Percentiles rank a stretch among this genome's conserved stretches.
Conservation (phyloP, 2,797 vertebrate genomes). For the Enteromius argenteus region DNA sequence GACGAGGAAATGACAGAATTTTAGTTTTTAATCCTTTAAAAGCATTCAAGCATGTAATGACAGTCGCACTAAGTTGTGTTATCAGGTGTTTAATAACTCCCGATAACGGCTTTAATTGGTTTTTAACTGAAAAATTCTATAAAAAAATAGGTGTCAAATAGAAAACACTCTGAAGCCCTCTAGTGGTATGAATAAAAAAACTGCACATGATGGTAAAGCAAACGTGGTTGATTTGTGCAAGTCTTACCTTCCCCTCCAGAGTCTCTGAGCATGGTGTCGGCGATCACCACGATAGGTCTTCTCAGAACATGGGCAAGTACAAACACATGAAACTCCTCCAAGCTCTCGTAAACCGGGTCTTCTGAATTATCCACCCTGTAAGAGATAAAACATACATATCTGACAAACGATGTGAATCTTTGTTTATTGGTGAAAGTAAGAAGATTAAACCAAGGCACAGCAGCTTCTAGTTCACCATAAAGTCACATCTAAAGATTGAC, state of each 20-base stretch:
- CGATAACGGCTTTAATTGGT: constrained; percentile 1
- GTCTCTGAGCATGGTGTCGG: constrained; percentile 97
- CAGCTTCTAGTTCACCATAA: not conserved
- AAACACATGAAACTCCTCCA: constrained; percentile 97
- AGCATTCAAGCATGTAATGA: constrained; percentile 23
- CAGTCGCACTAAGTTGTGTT: not conserved
- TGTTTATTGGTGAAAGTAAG: not conserved
- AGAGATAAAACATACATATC: constrained; percentile 48
- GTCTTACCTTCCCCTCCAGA: constrained; percentile 92
- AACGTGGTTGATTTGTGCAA: not conserved
- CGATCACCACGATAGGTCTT: constrained; percentile 93
- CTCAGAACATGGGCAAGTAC: constrained; percentile 93
- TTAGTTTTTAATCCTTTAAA: not conserved
- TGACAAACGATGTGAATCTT: constrained; percentile 13
- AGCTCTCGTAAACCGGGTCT: constrained; percentile 95
- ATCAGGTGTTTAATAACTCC: constrained; percentile 6
- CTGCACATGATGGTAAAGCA: not conserved
- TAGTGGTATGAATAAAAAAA: constrained; percentile 4
- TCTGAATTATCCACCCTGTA: constrained; percentile 92
- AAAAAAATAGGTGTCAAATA: not conserved
- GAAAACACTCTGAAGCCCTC: constrained; percentile 5
- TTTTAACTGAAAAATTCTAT: not conserved
- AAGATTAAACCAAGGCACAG: not conserved
- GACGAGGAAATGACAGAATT: not conserved
- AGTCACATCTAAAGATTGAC: not conserved